Base-by-base conservation (phyloP, 2,888 invertebrate species). In the Plusia festucae region DNA sequence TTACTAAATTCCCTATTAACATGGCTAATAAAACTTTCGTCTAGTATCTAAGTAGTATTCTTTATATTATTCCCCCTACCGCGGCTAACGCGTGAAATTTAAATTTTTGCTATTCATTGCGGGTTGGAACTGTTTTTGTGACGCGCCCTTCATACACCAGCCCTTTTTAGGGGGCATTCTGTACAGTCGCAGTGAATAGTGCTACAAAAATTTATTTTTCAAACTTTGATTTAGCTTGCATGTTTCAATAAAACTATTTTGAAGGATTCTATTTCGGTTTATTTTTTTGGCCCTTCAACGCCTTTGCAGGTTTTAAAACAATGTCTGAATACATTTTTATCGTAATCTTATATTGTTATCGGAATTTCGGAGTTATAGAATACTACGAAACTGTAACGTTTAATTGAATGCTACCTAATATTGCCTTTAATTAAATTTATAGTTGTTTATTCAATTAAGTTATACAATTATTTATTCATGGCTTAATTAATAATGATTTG, bases 51-150 rank as follows among this genome's bases (percentile, higher is more conserved):
- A n/a, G n/a, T n/a, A n/a, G n/a, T n/a, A n/a, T n/a, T n/a, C n/a
- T n/a, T n/a, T n/a, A n/a, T n/a, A n/a, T n/a, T n/a, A n/a, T n/a
- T n/a, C n/a, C 56, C 86, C 85, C 85, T 76, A 78, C 73, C 80
- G 78, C 72, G 84, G 59, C 87, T 85, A 88, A 87, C 88, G 92
- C 93, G 92, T 93, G 93, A 91, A 94, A 94, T 94, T 90, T 91
- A 90, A 91, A 93, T 93, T 94, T 93, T 92, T 90, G 93, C 93
- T 91, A 93, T 94, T 94, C 93, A 94, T 94, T 93, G 93, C 88
- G 92, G 91, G 86, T 84, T 84, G 84, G 87, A 86, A 86, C 83
- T 87, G 92, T 91, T 93, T 91, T 92, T 90, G 90, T 92, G 90
- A 90, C 90, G 87, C 88, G 86, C 87, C 87, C 85, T 75, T 79